Percentiles rank a stretch among this genome's conserved stretches.
Conservation (phyloP, 1,140 invertebrate genomes). For the Elysia chlorotica region DNA sequence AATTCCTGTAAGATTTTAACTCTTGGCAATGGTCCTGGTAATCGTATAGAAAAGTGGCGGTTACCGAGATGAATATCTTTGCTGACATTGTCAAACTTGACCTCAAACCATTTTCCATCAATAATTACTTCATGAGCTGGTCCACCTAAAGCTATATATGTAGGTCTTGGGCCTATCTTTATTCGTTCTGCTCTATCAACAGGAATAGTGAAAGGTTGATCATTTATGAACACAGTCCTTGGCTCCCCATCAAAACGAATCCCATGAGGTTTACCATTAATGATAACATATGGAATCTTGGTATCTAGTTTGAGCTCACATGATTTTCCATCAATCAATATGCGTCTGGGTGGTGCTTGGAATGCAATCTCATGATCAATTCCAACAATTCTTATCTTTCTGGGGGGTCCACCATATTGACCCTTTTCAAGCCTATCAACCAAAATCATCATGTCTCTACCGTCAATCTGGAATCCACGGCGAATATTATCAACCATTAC, state of each 20-base stretch:
- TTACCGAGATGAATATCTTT: conserved; percentile 58
- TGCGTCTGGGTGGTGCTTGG: conserved; percentile 62
- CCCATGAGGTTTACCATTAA: conserved; percentile 65
- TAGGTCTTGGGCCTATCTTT: conserved; percentile 74
- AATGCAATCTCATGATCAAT: conserved; percentile 51
- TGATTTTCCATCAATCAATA: conserved; percentile 80
- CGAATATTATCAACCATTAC: conserved; percentile 42
- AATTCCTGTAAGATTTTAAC: conserved; percentile 65
- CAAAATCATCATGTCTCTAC: conserved; percentile 51
- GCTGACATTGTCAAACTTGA: conserved; percentile 54
- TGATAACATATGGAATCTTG: conserved; percentile 81
- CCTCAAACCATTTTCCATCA: conserved; percentile 68
- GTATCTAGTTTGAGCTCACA: conserved; percentile 87
- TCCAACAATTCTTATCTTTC: conserved; percentile 45
- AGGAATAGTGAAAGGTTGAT: conserved; percentile 72
- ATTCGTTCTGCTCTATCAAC: conserved; percentile 79
- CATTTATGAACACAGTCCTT: conserved; percentile 88
- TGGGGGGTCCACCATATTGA: conserved; percentile 49
- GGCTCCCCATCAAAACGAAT: conserved; percentile 91
- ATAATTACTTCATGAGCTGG: conserved; percentile 83
- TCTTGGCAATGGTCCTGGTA: conserved; percentile 80
- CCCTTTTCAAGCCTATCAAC: conserved; percentile 54
- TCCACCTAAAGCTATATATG: conserved; percentile 87
- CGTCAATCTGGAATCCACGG: conserved; percentile 52
- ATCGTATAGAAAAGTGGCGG: conserved; percentile 80